phyloP scores from a whole-genome alignment of 2,113 vertebrate genomes.

The Felis catus region F.catus_Fca126_mat1.0 CM031414.1:83937001-83937500 shows the following conservation, averaged over 20 bases:
- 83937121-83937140: not conserved
- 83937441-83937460: too few relatives aligned
- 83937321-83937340: too few relatives aligned
- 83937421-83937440: too few relatives aligned
- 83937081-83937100: not conserved
- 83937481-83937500: too few relatives aligned
- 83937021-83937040: not conserved
- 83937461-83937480: too few relatives aligned
- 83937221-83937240: not conserved
- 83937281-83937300: constrained; percentile 2
- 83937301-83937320: not conserved
- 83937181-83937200: constrained; percentile 34
- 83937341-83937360: too few relatives aligned
- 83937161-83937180: not conserved
- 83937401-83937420: too few relatives aligned
- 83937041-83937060: not conserved
- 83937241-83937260: not conserved
- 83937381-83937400: too few relatives aligned
- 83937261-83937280: not conserved
- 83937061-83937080: not conserved
- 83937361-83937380: too few relatives aligned
- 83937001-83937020: not conserved
- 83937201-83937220: not conserved
- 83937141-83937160: not conserved
- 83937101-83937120: not conserved